A percentile compares a stretch with the other conserved stretches of the same genome.
phyloP scores from a whole-genome alignment of 2,888 invertebrate species.

The Lysandra bellargus region DNA sequence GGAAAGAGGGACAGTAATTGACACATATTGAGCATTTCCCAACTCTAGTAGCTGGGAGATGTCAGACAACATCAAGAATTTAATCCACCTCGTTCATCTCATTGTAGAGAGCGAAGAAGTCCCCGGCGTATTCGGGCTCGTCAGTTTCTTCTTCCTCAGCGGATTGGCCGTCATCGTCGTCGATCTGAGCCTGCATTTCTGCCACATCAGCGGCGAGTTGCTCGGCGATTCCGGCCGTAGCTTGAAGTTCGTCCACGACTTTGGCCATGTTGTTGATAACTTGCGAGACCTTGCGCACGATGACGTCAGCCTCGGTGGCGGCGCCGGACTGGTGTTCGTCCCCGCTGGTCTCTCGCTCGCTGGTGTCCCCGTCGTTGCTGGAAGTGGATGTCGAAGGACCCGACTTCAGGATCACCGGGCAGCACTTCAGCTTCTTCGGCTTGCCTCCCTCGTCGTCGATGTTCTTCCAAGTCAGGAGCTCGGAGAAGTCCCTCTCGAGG shows the following conservation, averaged over 20 bases:
- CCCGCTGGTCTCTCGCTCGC: background rate
- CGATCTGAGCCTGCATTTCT: background rate
- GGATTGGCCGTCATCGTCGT: background rate
- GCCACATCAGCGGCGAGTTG: background rate
- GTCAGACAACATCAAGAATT: background rate
- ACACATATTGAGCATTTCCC: background rate
- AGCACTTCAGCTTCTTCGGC: background rate
- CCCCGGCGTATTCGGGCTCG: background rate
- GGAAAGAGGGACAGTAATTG: background rate
- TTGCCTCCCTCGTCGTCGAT: background rate
- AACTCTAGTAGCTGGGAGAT: background rate
- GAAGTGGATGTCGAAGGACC: background rate
- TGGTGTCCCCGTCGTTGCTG: background rate
- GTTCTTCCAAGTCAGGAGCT: background rate
- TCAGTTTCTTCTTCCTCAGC: background rate
- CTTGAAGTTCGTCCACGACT: background rate
- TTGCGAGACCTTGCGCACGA: background rate
- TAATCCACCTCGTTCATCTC: constrained; percentile 10
- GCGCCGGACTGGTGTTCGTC: background rate
- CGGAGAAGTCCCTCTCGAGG: background rate
- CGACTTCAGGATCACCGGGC: background rate
- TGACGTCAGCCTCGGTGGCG: background rate
- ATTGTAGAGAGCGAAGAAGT: background rate
- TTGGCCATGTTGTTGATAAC: background rate
- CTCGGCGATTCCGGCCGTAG: background rate